Evolutionary conservation across 2,888 invertebrate species (phyloP).

Genomic region (Zygaena filipendulae): DNA sequence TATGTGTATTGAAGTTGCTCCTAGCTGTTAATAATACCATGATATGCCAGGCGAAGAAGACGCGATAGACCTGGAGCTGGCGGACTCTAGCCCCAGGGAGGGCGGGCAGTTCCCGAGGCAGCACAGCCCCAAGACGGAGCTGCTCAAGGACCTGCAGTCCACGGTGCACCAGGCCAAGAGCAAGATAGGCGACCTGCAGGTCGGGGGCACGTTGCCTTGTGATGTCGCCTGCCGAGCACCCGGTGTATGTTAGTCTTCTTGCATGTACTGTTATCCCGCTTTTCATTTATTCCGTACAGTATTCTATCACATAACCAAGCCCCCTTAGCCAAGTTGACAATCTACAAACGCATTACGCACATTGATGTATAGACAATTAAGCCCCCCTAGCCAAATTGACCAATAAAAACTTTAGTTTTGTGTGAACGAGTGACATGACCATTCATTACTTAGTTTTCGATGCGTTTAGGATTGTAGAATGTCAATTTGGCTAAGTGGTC

Average conservation of each 20-base stretch:
- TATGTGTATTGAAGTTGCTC: too few species aligned
- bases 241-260: slow-evolving; percentile 48
- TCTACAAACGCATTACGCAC: too few species aligned
- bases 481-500: too few species aligned
- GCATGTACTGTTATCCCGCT: slow-evolving; percentile 40
- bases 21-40: too few species aligned
- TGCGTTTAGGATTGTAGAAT: too few species aligned
- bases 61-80: slow-evolving; percentile 33
- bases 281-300: slow-evolving; percentile 13
- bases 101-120: slow-evolving; percentile 31
- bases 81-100: slow-evolving; percentile 23
- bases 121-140: slow-evolving; percentile 41
- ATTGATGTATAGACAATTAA: too few species aligned
- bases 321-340: too few species aligned
- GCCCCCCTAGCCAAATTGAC: too few species aligned
- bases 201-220: slow-evolving; percentile 40
- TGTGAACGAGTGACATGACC: too few species aligned
- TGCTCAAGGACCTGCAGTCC: slow-evolving; percentile 65
- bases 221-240: slow-evolving; percentile 46
- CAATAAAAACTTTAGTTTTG: too few species aligned
- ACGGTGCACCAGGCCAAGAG: slow-evolving; percentile 69
- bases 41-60: slow-evolving; percentile 64
- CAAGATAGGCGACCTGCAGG: slow-evolving; percentile 73
- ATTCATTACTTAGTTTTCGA: too few species aligned
- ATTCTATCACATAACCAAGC: too few species aligned